These are phyloP conservation scores for Hipposideros larvatus DNA, from an alignment of 2,797 vertebrate genomes.

Conservation along the genomic window DNA sequence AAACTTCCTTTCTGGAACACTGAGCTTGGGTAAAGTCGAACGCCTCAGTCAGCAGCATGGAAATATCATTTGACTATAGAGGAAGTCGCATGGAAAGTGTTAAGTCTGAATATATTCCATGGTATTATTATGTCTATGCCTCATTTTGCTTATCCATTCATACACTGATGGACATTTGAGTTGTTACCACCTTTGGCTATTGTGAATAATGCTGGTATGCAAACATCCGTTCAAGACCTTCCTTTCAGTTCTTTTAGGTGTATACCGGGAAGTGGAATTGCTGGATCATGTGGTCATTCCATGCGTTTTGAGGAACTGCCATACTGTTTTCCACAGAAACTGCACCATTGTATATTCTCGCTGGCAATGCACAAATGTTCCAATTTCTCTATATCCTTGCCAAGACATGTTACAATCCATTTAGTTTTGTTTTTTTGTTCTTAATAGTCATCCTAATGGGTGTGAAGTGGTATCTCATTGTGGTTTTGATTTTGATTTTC, in stretches of 20 bases:
- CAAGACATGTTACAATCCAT: neutral
- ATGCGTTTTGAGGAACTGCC: neutral
- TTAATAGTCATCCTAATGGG: neutral
- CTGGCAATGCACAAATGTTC: neutral
- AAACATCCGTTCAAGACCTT: neutral
- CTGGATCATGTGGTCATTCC: neutral
- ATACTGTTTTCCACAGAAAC: neutral
- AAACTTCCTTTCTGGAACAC: too few species aligned
- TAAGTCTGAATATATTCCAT: neutral
- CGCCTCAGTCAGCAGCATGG: too few species aligned
- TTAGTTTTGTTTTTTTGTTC: neutral
- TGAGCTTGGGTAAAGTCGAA: too few species aligned
- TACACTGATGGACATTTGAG: neutral
- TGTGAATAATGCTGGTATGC: neutral
- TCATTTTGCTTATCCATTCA: neutral
- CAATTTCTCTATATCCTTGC: neutral
- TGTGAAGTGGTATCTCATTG: neutral
- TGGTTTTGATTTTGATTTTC: slow-evolving; percentile 4
- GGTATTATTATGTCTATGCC: neutral
- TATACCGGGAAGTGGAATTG: neutral
- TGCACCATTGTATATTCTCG: neutral
- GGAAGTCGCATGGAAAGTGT: too few species aligned
- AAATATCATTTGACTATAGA: too few species aligned
- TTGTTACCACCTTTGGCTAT: neutral
- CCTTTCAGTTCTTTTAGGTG: neutral